A percentile compares a stretch with the other conserved stretches of the same genome.
Conservation (phyloP, 2,113 vertebrate species). For the Pelmatolapia mariae region DNA sequence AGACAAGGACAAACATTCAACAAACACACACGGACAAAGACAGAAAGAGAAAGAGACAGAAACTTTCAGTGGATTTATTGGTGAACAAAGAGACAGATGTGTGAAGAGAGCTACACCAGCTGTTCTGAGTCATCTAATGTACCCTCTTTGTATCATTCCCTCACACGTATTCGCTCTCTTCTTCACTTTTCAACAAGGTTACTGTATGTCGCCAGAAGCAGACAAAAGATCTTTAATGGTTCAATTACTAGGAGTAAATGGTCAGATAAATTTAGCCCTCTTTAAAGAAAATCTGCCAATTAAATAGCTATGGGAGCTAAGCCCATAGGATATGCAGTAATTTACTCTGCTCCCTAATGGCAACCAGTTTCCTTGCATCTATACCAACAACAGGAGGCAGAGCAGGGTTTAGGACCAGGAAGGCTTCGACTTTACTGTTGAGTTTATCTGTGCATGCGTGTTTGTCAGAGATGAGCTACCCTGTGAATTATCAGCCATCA, state of each 20-base stretch:
- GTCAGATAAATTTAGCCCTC: slow-evolving; percentile 54
- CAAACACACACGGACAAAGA: not conserved
- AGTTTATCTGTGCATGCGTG: not conserved
- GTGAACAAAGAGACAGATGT: slow-evolving; percentile 10
- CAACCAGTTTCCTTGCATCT: slow-evolving; percentile 21
- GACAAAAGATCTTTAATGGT: slow-evolving; percentile 51
- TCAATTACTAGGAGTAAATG: slow-evolving; percentile 55
- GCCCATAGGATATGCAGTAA: slow-evolving; percentile 43
- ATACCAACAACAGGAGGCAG: not conserved
- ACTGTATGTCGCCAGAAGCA: slow-evolving; percentile 25
- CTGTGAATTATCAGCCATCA: slow-evolving; percentile 24
- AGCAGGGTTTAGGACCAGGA: not conserved
- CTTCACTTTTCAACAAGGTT: slow-evolving; percentile 19
- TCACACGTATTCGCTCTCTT: slow-evolving; percentile 8
- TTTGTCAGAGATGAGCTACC: not conserved
- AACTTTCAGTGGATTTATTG: slow-evolving; percentile 13
- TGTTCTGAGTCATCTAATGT: not conserved
- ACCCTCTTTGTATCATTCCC: not conserved
- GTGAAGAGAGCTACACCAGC: not conserved
- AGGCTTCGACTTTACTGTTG: not conserved
- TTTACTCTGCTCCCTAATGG: slow-evolving; percentile 29
- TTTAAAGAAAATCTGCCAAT: slow-evolving; percentile 60
- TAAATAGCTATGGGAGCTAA: slow-evolving; percentile 47
- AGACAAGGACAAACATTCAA: not conserved
- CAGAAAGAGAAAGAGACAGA: slow-evolving; percentile 17